These are phyloP conservation scores for Lucilia cuprina DNA, from an alignment of 1,140 invertebrate species.

Conservation along the genomic window DNA sequence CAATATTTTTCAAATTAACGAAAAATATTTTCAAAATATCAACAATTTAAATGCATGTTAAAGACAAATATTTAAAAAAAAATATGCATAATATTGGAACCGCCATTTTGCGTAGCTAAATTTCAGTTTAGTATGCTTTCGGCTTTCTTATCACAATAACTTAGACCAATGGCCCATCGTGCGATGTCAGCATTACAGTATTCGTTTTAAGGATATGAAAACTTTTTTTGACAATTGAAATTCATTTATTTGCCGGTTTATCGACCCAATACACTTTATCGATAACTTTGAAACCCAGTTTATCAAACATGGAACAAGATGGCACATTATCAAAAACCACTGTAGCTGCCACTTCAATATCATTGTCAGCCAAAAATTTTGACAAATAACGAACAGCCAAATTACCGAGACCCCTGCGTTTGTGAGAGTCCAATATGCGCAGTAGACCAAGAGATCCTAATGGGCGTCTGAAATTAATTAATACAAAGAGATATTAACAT, in stretches of 20 bases:
- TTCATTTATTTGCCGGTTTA: background rate
- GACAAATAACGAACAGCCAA: conserved; percentile 49
- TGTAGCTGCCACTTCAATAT: conserved; percentile 48
- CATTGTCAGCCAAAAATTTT: conserved; percentile 44
- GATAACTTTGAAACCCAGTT: conserved; percentile 50
- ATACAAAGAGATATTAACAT: background rate
- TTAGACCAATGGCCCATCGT: too few relatives aligned
- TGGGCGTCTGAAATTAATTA: conserved; percentile 43
- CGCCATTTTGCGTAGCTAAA: too few relatives aligned
- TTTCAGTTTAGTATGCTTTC: too few relatives aligned
- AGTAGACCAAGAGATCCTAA: conserved; percentile 50
- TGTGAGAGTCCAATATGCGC: conserved; percentile 51
- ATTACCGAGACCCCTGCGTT: conserved; percentile 50
- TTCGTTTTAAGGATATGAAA: too few relatives aligned
- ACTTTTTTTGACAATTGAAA: too few relatives aligned
- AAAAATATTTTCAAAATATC: too few relatives aligned
- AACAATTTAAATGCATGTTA: too few relatives aligned
- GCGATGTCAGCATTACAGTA: too few relatives aligned
- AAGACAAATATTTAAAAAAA: too few relatives aligned
- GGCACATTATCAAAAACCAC: conserved; percentile 48
- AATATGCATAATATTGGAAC: too few relatives aligned
- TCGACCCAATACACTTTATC: conserved; percentile 45
- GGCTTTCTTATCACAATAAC: too few relatives aligned
- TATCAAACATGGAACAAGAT: conserved; percentile 55
- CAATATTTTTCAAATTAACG: too few relatives aligned